These are phyloP conservation scores for Cephus nigrinus DNA, from an alignment of 2,888 invertebrate species.

Conservation along the genomic window DNA sequence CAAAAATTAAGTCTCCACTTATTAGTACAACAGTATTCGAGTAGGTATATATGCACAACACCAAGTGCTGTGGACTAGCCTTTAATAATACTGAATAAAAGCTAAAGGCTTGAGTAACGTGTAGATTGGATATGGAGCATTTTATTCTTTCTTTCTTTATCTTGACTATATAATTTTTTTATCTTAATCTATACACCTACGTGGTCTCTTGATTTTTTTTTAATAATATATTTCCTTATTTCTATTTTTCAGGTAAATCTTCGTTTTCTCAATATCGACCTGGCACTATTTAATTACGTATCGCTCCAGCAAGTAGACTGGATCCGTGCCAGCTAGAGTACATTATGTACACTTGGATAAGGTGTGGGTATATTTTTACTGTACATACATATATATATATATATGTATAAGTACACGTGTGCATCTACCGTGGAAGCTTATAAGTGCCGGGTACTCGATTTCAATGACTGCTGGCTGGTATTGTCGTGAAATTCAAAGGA, in stretches of 20 bases:
- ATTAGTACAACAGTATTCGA: background rate
- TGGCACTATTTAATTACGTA: background rate
- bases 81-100: background rate
- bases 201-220: background rate
- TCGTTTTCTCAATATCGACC: background rate
- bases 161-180: background rate
- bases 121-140: background rate
- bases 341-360: background rate
- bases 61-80: background rate
- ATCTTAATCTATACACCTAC: background rate
- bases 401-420: background rate
- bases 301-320: background rate
- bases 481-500: slow-evolving; percentile 28
- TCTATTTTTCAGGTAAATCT: background rate
- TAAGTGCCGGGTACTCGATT: background rate
- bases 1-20: background rate
- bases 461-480: slow-evolving; percentile 14
- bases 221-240: background rate
- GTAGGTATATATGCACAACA: background rate
- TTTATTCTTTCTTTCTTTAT: background rate
- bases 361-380: background rate
- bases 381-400: too few relatives aligned
- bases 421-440: background rate
- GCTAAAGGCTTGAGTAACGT: background rate
- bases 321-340: background rate